Percentiles rank a stretch among this genome's conserved stretches.
phyloP scores from a whole-genome alignment of 2,797 vertebrate species.

The Decapterus maruadsi region DNA sequence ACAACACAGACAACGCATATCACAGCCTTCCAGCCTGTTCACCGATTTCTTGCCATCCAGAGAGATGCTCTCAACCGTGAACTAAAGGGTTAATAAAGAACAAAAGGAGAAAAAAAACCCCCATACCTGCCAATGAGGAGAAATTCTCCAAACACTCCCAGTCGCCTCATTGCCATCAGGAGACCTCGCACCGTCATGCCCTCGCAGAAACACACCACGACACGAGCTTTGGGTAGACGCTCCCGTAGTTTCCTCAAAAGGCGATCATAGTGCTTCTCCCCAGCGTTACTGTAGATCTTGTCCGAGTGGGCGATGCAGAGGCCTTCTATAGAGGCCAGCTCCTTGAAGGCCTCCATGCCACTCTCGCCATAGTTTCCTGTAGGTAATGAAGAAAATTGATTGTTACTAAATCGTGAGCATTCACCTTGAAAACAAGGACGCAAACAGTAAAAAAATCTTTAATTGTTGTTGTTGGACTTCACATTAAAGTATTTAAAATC shows the following conservation, averaged over 20 bases:
- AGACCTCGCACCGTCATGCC: conserved; percentile 98
- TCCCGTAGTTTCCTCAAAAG: conserved; percentile 95
- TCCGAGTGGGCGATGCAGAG: conserved; percentile 98
- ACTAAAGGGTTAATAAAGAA: not conserved
- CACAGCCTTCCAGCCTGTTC: conserved; percentile 31
- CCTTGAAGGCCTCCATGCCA: conserved; percentile 99
- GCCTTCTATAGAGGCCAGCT: conserved; percentile 94
- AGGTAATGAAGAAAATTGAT: conserved; percentile 40
- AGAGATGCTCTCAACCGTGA: conserved; percentile 29
- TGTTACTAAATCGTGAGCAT: not conserved
- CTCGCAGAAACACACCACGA: conserved; percentile 98
- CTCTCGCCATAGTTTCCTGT: conserved; percentile 98
- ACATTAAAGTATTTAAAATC: no score
- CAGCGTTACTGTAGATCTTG: conserved; percentile 99
- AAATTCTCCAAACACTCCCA: conserved; percentile 93
- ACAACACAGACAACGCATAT: conserved; percentile 40
- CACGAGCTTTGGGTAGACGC: conserved; percentile 94
- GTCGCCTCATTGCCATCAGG: conserved; percentile 95
- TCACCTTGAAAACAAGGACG: not conserved
- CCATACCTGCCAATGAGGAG: conserved; percentile 95
- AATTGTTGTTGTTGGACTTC: no score
- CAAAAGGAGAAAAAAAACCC: not conserved
- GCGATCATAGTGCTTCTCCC: conserved; percentile 96
- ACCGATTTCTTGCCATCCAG: conserved; percentile 22
- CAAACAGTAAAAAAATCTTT: not conserved